phyloP scores from a whole-genome alignment of 1,140 invertebrate genomes.

The Cephus cinctus region DNA sequence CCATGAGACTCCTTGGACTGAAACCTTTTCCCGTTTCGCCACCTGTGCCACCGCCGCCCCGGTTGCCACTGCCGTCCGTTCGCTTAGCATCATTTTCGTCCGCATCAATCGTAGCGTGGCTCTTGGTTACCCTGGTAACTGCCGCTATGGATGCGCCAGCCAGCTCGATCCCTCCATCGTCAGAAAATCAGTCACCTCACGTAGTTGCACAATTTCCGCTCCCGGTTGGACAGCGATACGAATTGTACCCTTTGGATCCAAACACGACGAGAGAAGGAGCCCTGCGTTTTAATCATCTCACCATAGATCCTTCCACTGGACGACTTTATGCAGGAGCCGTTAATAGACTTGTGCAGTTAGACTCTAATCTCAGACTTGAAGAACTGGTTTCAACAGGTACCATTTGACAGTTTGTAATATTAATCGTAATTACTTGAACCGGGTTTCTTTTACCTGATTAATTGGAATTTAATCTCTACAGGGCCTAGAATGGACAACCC shows the following conservation, averaged over 20 bases:
- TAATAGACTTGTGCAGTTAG: constrained; percentile 82
- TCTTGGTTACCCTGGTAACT: constrained; percentile 31
- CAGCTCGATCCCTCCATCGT: constrained; percentile 18
- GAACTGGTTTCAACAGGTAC: constrained; percentile 64
- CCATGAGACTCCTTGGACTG: constrained; percentile 43
- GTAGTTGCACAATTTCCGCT: constrained; percentile 40
- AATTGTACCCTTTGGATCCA: constrained; percentile 34
- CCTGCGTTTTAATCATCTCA: constrained; percentile 61
- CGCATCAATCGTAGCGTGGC: constrained; percentile 30
- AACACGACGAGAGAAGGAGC: constrained; percentile 45
- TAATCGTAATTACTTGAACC: constrained; percentile 8
- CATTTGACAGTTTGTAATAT: constrained; percentile 3
- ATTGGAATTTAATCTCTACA: constrained; percentile 37
- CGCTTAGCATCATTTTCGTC: constrained; percentile 21
- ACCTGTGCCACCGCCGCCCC: constrained; percentile 29
- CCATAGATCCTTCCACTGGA: constrained; percentile 61
- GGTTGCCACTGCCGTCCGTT: constrained; percentile 13
- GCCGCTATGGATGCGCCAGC: constrained; percentile 32
- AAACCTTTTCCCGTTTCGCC: constrained; percentile 32
- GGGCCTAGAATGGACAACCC: constrained; percentile 83
- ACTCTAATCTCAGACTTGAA: constrained; percentile 69
- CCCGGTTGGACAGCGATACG: constrained; percentile 21
- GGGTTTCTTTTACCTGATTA: not conserved
- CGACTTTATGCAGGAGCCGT: constrained; percentile 77
- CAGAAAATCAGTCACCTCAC: constrained; percentile 34